phyloP scores from a whole-genome alignment of 2,888 invertebrate species.

The Cerastoderma edule region DNA sequence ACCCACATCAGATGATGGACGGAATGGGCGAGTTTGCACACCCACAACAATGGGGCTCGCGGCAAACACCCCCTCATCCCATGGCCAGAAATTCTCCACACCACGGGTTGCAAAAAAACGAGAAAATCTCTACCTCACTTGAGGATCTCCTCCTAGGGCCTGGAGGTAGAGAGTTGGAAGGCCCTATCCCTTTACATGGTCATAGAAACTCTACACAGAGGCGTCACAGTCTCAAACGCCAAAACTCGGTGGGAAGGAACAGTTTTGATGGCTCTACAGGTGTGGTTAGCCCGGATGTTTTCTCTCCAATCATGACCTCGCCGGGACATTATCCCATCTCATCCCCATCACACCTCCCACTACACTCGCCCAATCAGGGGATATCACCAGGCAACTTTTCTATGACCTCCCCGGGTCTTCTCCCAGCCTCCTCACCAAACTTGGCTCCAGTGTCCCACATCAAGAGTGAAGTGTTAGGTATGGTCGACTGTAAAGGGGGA shows the following conservation, averaged over 20 bases:
- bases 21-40: slow-evolving; percentile 55
- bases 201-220: slow-evolving; percentile 50
- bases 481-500: slow-evolving; percentile 41
- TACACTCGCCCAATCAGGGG: slow-evolving; percentile 44
- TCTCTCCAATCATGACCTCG: slow-evolving; percentile 49
- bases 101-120: slow-evolving; percentile 78
- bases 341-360: slow-evolving; percentile 49
- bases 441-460: slow-evolving; percentile 29
- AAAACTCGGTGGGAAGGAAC: slow-evolving; percentile 51
- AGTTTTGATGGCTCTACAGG: slow-evolving; percentile 52
- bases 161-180: slow-evolving; percentile 76
- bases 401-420: slow-evolving; percentile 43
- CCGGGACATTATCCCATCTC: slow-evolving; percentile 43
- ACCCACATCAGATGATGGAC: slow-evolving; percentile 57
- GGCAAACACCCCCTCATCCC: slow-evolving; percentile 54
- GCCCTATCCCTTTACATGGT: slow-evolving; percentile 61
- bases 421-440: slow-evolving; percentile 13
- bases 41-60: slow-evolving; percentile 47
- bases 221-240: slow-evolving; percentile 44
- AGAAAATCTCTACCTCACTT: slow-evolving; percentile 81
- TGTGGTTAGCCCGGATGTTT: slow-evolving; percentile 50
- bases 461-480: slow-evolving; percentile 36
- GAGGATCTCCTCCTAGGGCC: slow-evolving; percentile 78
- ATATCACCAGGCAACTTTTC: slow-evolving; percentile 45
- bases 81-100: slow-evolving; percentile 57